Percentiles rank a stretch among this genome's conserved stretches.
These are phyloP conservation scores for Pristionchus mayeri DNA, from an alignment of 2,888 invertebrate genomes.

Conservation along the genomic window DNA sequence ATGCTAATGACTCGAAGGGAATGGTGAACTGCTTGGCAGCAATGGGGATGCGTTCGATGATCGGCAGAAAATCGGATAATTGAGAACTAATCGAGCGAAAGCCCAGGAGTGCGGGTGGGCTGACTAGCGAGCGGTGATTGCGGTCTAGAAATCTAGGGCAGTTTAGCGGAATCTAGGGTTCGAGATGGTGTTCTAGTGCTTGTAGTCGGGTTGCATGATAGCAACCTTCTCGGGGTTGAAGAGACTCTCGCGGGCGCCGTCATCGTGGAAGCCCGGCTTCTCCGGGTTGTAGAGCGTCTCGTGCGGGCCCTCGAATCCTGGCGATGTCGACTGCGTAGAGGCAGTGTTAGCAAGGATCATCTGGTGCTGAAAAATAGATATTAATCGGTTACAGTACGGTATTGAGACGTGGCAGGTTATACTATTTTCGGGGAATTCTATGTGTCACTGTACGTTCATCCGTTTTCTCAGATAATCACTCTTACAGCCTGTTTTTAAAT, in stretches of 20 bases:
- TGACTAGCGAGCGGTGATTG: neutral
- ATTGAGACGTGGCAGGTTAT: too few species aligned
- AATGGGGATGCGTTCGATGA: neutral
- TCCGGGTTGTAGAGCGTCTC: constrained; percentile 63
- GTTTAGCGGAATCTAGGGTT: neutral
- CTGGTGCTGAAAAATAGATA: constrained; percentile 23
- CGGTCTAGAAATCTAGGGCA: neutral
- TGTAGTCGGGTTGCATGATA: constrained; percentile 62
- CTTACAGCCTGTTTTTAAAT: too few species aligned
- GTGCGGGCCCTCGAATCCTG: constrained; percentile 62
- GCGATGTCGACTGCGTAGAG: constrained; percentile 70
- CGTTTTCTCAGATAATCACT: too few species aligned
- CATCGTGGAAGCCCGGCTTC: constrained; percentile 54
- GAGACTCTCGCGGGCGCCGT: constrained; percentile 61
- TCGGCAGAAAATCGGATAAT: neutral
- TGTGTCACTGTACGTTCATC: too few species aligned
- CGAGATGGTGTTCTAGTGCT: neutral
- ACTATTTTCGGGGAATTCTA: too few species aligned
- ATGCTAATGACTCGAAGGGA: neutral
- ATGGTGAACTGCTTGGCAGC: neutral
- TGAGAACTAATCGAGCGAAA: too few species aligned
- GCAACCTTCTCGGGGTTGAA: constrained; percentile 61
- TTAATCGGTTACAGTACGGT: too few species aligned
- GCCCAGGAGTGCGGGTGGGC: too few species aligned
- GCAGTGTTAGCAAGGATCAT: constrained; percentile 48